Base-by-base conservation (phyloP, 2,888 invertebrate species). In the Scaptodrosophila latifasciaeformis region DNA sequence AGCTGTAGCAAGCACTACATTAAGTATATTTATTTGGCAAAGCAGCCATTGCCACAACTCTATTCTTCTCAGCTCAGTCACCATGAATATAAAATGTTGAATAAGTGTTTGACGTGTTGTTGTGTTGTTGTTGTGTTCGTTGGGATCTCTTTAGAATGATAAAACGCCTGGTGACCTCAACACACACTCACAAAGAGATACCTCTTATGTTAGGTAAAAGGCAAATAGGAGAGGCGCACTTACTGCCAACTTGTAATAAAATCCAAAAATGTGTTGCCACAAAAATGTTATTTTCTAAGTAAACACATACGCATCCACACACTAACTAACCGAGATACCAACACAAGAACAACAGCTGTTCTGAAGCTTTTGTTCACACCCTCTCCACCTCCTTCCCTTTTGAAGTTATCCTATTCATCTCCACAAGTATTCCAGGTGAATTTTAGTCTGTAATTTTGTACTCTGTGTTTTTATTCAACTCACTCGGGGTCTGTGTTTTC, bases 261-360 rank as follows among this genome's bases (percentile, higher is more conserved):
- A 82, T 78, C 76, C 65, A 70, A 82, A 76, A 81, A 82, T 82
- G 76, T 81, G 81, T 82, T 79, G 69, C 75, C 75, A 68, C 75
- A 76, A 68, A 80, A 78, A 78, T 76, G 66, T 80, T 75, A 68
- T 77, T 75, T 76, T 81, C 78, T 75, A 78, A 78, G 78, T 60
- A 76, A 80, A 78, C 78, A 79, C 59, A 59, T 59, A 51, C 51
- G 55, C 42, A 49, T 19, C 9, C 30, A 52, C 21, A 57, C 10
- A 46, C 37, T 24, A 24, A n/a, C n/a, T n/a, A n/a, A n/a, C n/a
- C n/a, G n/a, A n/a, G n/a, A n/a, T n/a, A n/a, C n/a, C n/a, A n/a
- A n/a, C n/a, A n/a, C n/a, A n/a, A n/a, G n/a, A n/a, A n/a, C n/a
- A n/a, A n/a, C n/a, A n/a, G n/a, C n/a, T n/a, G n/a, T n/a, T n/a